Base-by-base conservation (phyloP, 2,888 invertebrate genomes). In the Polydrusus cervinus region DNA sequence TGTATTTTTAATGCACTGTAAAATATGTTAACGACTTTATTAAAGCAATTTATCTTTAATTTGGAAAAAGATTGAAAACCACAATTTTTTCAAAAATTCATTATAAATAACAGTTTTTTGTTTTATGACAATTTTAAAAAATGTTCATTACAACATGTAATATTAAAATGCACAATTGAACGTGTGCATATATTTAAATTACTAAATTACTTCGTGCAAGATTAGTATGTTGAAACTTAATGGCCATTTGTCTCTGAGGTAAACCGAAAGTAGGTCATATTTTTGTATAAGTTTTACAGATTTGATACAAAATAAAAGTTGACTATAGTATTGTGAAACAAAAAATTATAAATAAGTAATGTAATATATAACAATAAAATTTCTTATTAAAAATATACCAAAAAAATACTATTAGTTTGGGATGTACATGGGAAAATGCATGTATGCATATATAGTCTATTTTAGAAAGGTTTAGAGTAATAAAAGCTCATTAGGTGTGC, bases 161-260 rank as follows among this genome's bases (percentile, higher is more conserved):
- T 47, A 2, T 51, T 51, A 55, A 55, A 55, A 34, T 60, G 49
- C 14, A 11, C n/a, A 11, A 71, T 64, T 71, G 53, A 71, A 71
- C 61, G 60, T 70, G 43, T 74, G 34, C 34, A 13, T 14, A 71
- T 3, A 45, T 53, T 38, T 70, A 69, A 45, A 45, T 45, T 53
- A 55, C 40, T 73, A n/a, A 9, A 61, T 69, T 70, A 76, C 47
- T 61, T 47, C 60, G 55, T 61, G 16, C 66, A 45, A 55, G 53
- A 55, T 67, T 62, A 43, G 45, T 43, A 62, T 55, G 49, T 34
- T 34, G 57, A 57, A 66, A 67, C 16, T 71, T 67, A 40, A 68
- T 67, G 34, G 30, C 53, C 62, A 18, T 61, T 70, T 70, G 61
- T 70, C 61, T 57, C 60, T 61, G 13, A 13, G 9, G 49, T 47